Evolutionary conservation across 1,140 invertebrate genomes (phyloP).

Genomic region (Vollenhovia emeryi): DNA sequence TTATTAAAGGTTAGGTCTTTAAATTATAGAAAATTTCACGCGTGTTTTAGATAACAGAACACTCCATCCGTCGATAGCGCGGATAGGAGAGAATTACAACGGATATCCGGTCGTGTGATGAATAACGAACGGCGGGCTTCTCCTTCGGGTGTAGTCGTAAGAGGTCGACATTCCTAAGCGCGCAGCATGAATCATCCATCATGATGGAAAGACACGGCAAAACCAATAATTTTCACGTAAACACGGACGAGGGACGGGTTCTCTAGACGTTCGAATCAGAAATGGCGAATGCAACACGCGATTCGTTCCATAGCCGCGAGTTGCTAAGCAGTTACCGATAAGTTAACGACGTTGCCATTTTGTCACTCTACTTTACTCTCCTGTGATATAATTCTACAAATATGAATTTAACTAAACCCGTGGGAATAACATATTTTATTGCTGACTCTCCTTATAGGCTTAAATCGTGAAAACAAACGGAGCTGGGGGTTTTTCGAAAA

Average conservation of each 20-base stretch:
- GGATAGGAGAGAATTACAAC: conserved; percentile 36
- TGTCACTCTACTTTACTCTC: not conserved
- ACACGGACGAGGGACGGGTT: conserved; percentile 8
- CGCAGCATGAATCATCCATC: conserved; percentile 36
- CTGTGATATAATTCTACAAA: not conserved
- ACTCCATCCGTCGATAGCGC: not conserved
- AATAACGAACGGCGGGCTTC: conserved; percentile 41
- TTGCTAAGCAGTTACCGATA: not conserved
- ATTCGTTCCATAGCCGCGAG: not conserved
- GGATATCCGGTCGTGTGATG: conserved; percentile 50
- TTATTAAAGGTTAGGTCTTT: not conserved
- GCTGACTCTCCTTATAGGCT: not conserved
- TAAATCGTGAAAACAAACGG: not conserved
- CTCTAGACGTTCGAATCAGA: not conserved
- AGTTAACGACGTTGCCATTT: not conserved
- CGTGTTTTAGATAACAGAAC: conserved; percentile 24
- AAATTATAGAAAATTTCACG: not conserved
- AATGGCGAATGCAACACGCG: not conserved
- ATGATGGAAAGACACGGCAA: conserved; percentile 2
- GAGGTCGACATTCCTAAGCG: conserved; percentile 48
- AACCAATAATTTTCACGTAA: conserved; percentile 40
- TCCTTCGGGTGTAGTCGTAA: conserved; percentile 16
- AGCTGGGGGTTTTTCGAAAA: not conserved
- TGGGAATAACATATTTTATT: not conserved
- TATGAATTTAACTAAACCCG: not conserved